Base-by-base conservation (phyloP, 53 echinoderm and acorn worm species). In the Arbacia lixula region DNA sequence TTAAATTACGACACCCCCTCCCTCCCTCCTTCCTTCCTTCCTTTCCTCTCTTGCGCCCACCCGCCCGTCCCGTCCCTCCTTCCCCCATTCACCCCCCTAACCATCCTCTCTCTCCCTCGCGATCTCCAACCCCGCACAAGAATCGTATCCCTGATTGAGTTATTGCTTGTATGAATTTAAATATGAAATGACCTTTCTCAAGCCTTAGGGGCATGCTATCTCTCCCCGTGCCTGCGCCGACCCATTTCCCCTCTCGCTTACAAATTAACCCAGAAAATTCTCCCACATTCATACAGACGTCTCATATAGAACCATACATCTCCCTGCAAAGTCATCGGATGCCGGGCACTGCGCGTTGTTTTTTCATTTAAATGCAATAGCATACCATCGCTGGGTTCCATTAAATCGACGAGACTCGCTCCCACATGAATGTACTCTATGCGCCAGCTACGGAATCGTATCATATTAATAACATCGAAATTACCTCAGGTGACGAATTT, bases 211-310 rank as follows among this genome's bases (percentile, higher is more conserved):
- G 8, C 37, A 66, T 36, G 66, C 66, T 66, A n/a, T 66, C 37
- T 36, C 31, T 36, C 66, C 38, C 66, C 20, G 36, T n/a, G 66
- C n/a, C n/a, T 66, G 38, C 37, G 42, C 71, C 71, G 71, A 71
- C 71, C 71, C 19, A 46, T 43, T 71, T 71, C 49, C 8, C 41
- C 66, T 71, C 71, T 43, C 46, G 27, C 71, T 71, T 40, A 40
- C 71, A 43, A 71, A 71, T 71, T 71, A 71, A 71, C 71, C 71
- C 71, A 71, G 71, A 71, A 71, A n/a, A n/a, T n/a, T n/a, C n/a
- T n/a, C 22, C 38, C 66, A 66, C 66, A 66, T 66, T 66, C 66
- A 66, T 38, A 66, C 37, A 66, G 22, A n/a, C 50, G n/a, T 8
- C 36, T 66, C 31, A 66, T 36, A n/a, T n/a, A n/a, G n/a, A n/a